Evolutionary conservation across 2,113 vertebrate genomes (phyloP).

Genomic region (Paralichthys olivaceus): DNA sequence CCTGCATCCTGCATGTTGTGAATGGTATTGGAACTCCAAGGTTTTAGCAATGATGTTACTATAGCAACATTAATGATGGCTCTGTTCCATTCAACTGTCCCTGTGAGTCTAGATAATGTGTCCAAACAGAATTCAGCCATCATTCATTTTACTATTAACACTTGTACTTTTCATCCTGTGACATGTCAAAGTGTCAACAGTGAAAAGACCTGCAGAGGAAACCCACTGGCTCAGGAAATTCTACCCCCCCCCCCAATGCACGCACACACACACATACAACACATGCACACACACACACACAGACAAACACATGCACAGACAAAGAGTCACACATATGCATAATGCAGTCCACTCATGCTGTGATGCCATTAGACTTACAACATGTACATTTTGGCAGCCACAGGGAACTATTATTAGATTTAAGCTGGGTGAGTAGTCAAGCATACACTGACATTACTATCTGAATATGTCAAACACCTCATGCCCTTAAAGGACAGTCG

Average conservation of each 20-base stretch:
- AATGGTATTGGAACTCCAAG: no score
- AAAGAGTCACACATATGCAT: conserved; percentile 2
- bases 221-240: not conserved
- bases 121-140: not conserved
- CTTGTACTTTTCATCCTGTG: not conserved
- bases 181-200: not conserved
- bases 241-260: no score
- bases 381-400: conserved; percentile 52
- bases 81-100: not conserved
- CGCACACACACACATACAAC: not conserved
- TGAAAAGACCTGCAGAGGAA: not conserved
- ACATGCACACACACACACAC: not conserved
- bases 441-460: conserved; percentile 30
- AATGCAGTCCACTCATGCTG: conserved; percentile 38
- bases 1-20: no score
- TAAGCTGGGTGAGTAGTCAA: conserved; percentile 33
- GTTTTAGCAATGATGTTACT: not conserved
- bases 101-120: not conserved
- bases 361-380: conserved; percentile 51
- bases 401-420: conserved; percentile 50
- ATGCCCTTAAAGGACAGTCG: conserved; percentile 15
- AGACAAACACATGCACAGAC: not conserved
- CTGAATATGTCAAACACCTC: conserved; percentile 44
- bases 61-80: not conserved
- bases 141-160: not conserved